These are phyloP conservation scores for Agrilus cyanescens DNA, from an alignment of 2,888 invertebrate genomes.

Conservation along the genomic window DNA sequence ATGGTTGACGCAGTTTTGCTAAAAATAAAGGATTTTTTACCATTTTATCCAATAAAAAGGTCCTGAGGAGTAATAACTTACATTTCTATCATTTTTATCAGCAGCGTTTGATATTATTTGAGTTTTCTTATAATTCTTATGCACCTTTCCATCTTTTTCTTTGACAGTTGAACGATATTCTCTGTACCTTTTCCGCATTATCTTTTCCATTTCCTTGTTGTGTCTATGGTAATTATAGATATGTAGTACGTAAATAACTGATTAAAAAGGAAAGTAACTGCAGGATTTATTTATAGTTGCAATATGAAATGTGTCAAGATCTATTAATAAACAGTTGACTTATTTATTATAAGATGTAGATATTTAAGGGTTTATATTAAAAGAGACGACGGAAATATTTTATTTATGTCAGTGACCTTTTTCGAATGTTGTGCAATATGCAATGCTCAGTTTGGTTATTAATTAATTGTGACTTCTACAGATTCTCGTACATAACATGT, in stretches of 20 bases:
- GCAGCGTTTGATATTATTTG: conserved; percentile 1
- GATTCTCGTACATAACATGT: too few species aligned
- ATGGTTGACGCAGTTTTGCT: conserved; percentile 10
- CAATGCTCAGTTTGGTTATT: too few species aligned
- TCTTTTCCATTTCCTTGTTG: conserved; percentile 72
- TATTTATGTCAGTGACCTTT: too few species aligned
- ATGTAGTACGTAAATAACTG: too few species aligned
- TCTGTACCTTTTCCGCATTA: conserved; percentile 58
- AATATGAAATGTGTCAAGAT: too few species aligned
- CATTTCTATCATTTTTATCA: conserved; percentile 18
- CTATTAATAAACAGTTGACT: too few species aligned
- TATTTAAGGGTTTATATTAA: too few species aligned
- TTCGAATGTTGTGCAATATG: too few species aligned
- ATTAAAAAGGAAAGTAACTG: not conserved
- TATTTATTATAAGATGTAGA: too few species aligned
- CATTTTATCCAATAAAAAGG: not conserved
- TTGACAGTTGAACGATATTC: conserved; percentile 44
- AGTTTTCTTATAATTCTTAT: conserved; percentile 21
- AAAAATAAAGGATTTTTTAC: not conserved
- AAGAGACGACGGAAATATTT: too few species aligned
- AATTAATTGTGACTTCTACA: too few species aligned
- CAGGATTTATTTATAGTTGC: too few species aligned
- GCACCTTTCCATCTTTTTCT: conserved; percentile 24
- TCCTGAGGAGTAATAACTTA: not conserved
- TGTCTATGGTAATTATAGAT: conserved; percentile 42